phyloP scores from a whole-genome alignment of 2,113 vertebrate species.

The Ursus arctos region DNA sequence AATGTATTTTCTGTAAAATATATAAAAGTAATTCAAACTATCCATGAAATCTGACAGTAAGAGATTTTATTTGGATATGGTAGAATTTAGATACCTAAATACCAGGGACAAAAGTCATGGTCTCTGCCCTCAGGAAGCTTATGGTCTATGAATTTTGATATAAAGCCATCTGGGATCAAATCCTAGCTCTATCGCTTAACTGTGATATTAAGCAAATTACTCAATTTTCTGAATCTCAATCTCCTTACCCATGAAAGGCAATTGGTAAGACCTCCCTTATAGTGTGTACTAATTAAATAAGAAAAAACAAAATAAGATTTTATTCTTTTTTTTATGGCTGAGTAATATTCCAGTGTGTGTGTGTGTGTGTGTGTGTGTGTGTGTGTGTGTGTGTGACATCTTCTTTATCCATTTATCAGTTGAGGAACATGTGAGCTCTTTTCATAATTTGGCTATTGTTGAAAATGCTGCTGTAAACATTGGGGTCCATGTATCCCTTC shows the following conservation, averaged over 20 bases:
- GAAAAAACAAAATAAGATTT: neutral
- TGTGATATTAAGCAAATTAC: neutral
- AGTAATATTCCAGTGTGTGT: neutral
- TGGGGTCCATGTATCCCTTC: neutral
- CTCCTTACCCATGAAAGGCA: conserved; percentile 5
- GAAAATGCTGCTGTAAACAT: neutral
- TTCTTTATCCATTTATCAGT: neutral
- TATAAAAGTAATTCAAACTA: conserved; percentile 15
- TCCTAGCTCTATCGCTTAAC: neutral
- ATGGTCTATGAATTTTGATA: neutral
- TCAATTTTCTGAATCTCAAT: conserved; percentile 18
- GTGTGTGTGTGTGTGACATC: neutral
- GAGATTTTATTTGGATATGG: neutral
- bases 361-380: neutral
- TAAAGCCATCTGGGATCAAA: neutral
- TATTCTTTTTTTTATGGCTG: neutral
- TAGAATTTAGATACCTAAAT: neutral
- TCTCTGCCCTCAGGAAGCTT: neutral
- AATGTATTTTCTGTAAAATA: conserved; percentile 2
- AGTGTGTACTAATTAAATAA: neutral
- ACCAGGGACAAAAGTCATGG: neutral
- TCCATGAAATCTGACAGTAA: neutral
- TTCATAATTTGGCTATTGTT: neutral
- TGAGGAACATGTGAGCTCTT: neutral
- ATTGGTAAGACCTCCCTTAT: neutral